These are phyloP conservation scores for Echinarachnius parma DNA, from an alignment of 53 echinoderm and acorn worm genomes.

Conservation along the genomic window DNA sequence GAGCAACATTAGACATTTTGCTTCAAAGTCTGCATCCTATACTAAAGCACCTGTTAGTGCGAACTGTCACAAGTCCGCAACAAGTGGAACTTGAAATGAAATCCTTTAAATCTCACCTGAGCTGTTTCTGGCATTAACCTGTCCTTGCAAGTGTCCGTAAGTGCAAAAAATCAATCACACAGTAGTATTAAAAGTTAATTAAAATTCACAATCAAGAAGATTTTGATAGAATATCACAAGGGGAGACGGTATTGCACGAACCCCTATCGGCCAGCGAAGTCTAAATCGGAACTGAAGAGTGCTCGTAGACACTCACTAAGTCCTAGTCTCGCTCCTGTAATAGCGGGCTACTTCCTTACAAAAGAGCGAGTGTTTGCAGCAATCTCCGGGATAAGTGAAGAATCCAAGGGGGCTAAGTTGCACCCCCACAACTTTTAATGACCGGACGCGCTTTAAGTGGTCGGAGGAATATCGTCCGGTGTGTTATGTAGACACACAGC, in stretches of 20 bases:
- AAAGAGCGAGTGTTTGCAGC: constrained; percentile 6
- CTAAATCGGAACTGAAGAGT: background rate
- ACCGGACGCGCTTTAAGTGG: constrained; percentile 41
- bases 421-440: constrained; percentile 12
- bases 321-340: background rate
- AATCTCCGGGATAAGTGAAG: constrained; percentile 12
- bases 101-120: background rate
- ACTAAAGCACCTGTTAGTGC: too few relatives aligned
- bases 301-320: background rate
- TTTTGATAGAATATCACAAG: too few relatives aligned
- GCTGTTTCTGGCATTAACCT: background rate
- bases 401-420: constrained; percentile 4
- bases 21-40: too few relatives aligned
- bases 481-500: background rate
- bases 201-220: constrained; percentile 26
- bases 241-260: constrained; percentile 19
- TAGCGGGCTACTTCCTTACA: too few relatives aligned
- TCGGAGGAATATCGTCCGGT: constrained; percentile 15
- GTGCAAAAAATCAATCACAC: constrained; percentile 7
- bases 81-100: too few relatives aligned
- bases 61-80: too few relatives aligned
- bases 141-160: background rate
- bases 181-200: constrained; percentile 9
- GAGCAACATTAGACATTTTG: too few relatives aligned
- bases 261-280: constrained; percentile 3